Conservation (phyloP, 1,140 invertebrate genomes). For the Platyura marginata region DNA sequence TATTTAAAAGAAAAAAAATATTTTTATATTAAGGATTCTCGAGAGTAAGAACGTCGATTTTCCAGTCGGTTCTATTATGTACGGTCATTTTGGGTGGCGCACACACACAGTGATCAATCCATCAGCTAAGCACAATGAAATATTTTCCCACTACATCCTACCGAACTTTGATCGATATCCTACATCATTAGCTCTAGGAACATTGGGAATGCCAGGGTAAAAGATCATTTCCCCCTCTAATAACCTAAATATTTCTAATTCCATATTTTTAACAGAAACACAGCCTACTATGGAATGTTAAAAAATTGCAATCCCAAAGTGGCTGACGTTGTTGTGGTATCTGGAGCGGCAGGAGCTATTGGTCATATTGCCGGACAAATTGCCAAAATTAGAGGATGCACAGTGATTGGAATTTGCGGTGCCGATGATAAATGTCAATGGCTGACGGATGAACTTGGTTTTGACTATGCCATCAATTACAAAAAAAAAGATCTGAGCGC, state of each 20-base stretch:
- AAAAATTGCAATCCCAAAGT: conserved; percentile 47
- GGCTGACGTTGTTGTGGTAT: conserved; percentile 48
- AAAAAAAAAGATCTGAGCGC: conserved; percentile 36
- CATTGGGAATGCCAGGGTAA: conserved; percentile 20
- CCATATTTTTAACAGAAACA: conserved; percentile 26
- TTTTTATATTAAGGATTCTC: conserved; percentile 30
- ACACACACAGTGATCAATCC: conserved; percentile 24
- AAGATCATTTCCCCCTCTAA: conserved; percentile 2
- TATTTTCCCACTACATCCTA: conserved; percentile 5
- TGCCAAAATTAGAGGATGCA: conserved; percentile 45
- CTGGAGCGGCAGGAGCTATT: conserved; percentile 44
- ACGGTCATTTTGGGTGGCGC: conserved; percentile 36
- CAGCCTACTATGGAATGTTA: conserved; percentile 53
- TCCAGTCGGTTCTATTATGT: conserved; percentile 31
- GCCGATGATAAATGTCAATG: conserved; percentile 48
- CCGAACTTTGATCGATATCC: conserved; percentile 18
- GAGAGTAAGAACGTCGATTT: conserved; percentile 32
- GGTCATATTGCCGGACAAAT: conserved; percentile 66
- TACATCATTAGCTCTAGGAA: conserved; percentile 14
- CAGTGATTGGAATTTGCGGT: conserved; percentile 52
- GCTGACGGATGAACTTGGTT: conserved; percentile 43
- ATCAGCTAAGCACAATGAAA: background rate
- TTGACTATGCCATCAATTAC: conserved; percentile 54
- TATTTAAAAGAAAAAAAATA: no score
- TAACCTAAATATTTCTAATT: background rate